A percentile compares a stretch with the other conserved stretches of the same genome.
Conservation (phyloP, 2,797 vertebrate species). For the Molossus molossus region DNA sequence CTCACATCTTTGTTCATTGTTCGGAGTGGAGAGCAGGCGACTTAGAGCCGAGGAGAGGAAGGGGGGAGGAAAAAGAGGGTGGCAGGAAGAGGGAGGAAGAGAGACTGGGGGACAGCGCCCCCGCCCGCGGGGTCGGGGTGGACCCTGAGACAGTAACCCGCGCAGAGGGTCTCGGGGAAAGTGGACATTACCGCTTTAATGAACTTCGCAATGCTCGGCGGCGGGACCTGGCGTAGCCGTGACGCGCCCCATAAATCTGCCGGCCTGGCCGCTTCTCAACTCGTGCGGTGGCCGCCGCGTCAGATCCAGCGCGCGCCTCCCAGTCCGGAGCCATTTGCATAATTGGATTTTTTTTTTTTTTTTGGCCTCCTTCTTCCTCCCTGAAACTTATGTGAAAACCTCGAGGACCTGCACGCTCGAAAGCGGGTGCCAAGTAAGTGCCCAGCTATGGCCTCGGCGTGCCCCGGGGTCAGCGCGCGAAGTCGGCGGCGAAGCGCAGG, state of each 20-base stretch:
- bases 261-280: conserved; percentile 94
- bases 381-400: conserved; percentile 96
- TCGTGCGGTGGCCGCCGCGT: conserved; percentile 95
- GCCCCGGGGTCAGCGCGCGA: conserved; percentile 93
- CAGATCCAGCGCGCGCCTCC: conserved; percentile 95
- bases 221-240: conserved; percentile 94
- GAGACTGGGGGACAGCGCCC: conserved; percentile 25
- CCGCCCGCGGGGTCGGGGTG: conserved; percentile 81
- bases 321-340: conserved; percentile 96
- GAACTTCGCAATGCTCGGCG: conserved; percentile 96
- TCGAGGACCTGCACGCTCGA: conserved; percentile 89
- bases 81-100: conserved; percentile 30
- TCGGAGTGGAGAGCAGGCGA: conserved; percentile 89
- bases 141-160: conserved; percentile 89
- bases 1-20: conserved; percentile 92
- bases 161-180: conserved; percentile 89
- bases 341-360: conserved; percentile 94
- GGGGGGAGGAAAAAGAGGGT: neutral
- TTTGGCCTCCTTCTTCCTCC: conserved; percentile 81
- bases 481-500: conserved; percentile 94
- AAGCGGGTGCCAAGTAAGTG: conserved; percentile 91
- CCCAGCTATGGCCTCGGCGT: conserved; percentile 92
- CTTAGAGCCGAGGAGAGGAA: conserved; percentile 81
- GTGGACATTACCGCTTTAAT: conserved; percentile 96
- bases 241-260: conserved; percentile 96